These are phyloP conservation scores for Chunga burmeisteri DNA, from an alignment of 2,113 vertebrate species.

Conservation along the genomic window DNA sequence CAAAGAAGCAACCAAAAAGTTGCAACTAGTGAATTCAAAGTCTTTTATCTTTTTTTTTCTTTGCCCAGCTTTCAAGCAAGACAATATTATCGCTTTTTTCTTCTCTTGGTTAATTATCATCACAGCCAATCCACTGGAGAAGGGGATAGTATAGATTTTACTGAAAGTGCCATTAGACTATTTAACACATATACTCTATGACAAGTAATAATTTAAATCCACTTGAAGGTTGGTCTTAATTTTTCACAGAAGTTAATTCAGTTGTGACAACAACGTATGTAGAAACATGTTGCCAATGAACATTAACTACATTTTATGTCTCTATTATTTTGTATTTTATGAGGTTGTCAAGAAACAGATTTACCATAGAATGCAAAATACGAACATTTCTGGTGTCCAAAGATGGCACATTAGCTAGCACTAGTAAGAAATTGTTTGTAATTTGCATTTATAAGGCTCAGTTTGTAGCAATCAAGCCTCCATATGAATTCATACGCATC, in stretches of 20 bases:
- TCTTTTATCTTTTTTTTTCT: neutral
- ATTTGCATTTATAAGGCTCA: neutral
- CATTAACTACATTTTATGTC: neutral
- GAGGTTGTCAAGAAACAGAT: conserved; percentile 23
- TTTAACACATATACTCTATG: neutral
- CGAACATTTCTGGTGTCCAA: neutral
- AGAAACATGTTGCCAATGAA: neutral
- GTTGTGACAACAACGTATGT: neutral
- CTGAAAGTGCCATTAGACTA: neutral
- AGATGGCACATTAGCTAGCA: neutral
- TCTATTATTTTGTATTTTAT: conserved; percentile 5
- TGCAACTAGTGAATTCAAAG: neutral
- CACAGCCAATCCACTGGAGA: neutral
- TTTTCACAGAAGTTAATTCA: neutral
- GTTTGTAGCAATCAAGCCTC: neutral
- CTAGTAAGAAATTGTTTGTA: neutral
- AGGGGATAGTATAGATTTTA: neutral
- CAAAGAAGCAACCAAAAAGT: conserved; percentile 11
- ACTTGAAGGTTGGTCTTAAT: neutral
- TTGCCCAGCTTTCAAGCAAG: neutral
- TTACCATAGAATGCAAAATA: neutral
- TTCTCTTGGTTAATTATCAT: neutral
- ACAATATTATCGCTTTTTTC: neutral
- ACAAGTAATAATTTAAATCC: neutral
- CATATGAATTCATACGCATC: neutral